Percentiles rank a stretch among this genome's conserved stretches.
Conservation (phyloP, 2,888 invertebrate genomes). For the Agrypnus murinus region DNA sequence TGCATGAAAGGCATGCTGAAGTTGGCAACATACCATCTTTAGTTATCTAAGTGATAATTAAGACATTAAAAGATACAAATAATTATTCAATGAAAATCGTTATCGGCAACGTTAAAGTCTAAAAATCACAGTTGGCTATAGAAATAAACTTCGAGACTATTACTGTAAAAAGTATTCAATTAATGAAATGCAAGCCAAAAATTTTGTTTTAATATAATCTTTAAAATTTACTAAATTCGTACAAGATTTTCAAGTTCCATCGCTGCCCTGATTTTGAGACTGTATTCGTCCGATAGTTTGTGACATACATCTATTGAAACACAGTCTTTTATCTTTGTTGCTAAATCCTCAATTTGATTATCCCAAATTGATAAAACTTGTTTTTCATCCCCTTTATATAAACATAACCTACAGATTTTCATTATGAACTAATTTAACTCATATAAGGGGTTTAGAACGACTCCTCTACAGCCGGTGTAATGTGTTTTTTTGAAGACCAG, state of each 20-base stretch:
- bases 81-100: too few species aligned
- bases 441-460: not conserved
- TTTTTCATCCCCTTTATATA: constrained; percentile 56
- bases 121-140: too few species aligned
- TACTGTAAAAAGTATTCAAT: too few species aligned
- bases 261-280: too few species aligned
- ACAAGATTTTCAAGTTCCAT: too few species aligned
- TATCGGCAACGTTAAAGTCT: too few species aligned
- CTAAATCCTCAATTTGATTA: constrained; percentile 57
- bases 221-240: too few species aligned
- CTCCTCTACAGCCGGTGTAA: not conserved
- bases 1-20: constrained; percentile 58
- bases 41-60: constrained; percentile 53
- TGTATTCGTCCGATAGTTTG: too few species aligned
- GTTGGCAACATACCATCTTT: constrained; percentile 58
- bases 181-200: too few species aligned
- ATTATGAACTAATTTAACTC: constrained; percentile 34
- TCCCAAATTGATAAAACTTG: constrained; percentile 57
- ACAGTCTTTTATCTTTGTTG: constrained; percentile 60
- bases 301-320: constrained; percentile 60
- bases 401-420: constrained; percentile 63
- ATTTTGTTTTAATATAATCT: too few species aligned
- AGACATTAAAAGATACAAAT: not conserved
- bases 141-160: too few species aligned
- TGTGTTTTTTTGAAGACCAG: not conserved